Conservation (phyloP, 2,888 invertebrate genomes). For the Temnothorax ravouxi region DNA sequence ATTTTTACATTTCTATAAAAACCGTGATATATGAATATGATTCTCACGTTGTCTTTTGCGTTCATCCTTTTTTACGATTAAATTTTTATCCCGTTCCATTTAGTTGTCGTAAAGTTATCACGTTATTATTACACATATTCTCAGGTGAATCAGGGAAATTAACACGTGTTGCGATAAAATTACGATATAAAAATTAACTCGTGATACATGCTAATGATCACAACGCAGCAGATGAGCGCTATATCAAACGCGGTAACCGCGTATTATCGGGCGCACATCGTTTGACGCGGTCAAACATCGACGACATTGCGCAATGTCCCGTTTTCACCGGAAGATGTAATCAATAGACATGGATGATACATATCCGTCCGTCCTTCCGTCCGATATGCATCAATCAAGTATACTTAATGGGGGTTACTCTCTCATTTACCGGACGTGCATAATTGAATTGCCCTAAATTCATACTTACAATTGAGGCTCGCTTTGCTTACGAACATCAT, state of each 20-base stretch:
- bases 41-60: neutral
- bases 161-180: constrained; percentile 19
- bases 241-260: constrained; percentile 13
- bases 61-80: neutral
- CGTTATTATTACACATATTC: neutral
- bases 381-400: constrained; percentile 31
- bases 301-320: constrained; percentile 13
- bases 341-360: constrained; percentile 23
- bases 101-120: neutral
- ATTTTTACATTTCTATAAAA: neutral
- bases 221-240: neutral
- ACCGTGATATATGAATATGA: neutral
- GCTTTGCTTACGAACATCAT: neutral
- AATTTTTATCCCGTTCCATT: neutral
- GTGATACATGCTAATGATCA: neutral
- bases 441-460: constrained; percentile 37
- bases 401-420: neutral
- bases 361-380: neutral
- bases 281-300: constrained; percentile 26
- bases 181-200: neutral
- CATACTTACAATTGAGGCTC: neutral
- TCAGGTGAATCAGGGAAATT: neutral
- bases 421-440: constrained; percentile 22
- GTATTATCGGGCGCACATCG: constrained; percentile 8
- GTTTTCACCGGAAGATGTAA: constrained; percentile 22